A percentile compares a stretch with the other conserved stretches of the same genome.
phyloP scores from a whole-genome alignment of 2,797 vertebrate species.

The Pipistrellus nathusii region DNA sequence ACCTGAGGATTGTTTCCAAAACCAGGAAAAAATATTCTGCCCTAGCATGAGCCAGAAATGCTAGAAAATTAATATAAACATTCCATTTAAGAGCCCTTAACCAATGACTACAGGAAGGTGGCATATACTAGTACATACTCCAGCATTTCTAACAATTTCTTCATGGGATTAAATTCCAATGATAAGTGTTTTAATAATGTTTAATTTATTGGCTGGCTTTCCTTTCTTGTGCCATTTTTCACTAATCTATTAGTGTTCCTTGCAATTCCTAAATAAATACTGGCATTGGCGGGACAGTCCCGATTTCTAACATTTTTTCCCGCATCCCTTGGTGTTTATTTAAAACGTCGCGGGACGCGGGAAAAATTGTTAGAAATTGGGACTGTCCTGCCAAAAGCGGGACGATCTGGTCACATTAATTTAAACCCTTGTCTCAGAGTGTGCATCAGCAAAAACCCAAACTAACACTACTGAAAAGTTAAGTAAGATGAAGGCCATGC shows the following conservation, averaged over 20 bases:
- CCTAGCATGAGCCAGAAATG: too few relatives aligned
- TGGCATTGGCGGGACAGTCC: neutral
- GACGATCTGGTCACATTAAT: too few relatives aligned
- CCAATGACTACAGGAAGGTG: too few relatives aligned
- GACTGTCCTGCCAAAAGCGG: too few relatives aligned
- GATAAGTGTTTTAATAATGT: neutral
- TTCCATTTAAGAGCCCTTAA: too few relatives aligned
- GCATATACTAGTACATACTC: neutral
- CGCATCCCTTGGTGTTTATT: too few relatives aligned
- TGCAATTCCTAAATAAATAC: neutral
- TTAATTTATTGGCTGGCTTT: neutral
- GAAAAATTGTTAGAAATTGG: too few relatives aligned
- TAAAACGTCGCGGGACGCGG: too few relatives aligned
- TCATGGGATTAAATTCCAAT: neutral
- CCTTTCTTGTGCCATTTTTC: neutral
- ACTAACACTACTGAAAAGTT: neutral
- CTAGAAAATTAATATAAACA: too few relatives aligned
- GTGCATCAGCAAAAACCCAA: neutral
- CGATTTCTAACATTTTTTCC: too few relatives aligned
- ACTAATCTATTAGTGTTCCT: neutral
- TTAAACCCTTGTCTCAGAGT: neutral
- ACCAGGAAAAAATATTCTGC: too few relatives aligned
- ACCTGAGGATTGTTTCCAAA: too few relatives aligned
- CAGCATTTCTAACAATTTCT: neutral
- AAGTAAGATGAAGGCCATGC: neutral